Conservation (phyloP, 2,797 vertebrate genomes). For the Smutsia temminckii region DNA sequence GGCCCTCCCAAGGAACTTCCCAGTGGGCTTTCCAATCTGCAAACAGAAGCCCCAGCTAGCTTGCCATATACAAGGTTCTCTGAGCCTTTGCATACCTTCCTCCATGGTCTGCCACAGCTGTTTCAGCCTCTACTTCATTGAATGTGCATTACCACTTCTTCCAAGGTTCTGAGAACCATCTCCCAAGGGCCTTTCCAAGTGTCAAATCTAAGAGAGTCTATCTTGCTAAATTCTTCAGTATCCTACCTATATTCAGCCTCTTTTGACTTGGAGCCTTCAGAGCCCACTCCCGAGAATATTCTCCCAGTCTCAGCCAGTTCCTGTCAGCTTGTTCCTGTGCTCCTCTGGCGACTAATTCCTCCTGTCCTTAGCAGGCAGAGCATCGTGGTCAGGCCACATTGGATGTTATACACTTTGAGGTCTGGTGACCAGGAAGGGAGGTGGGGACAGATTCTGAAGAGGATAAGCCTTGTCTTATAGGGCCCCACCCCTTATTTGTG, state of each 20-base stretch:
- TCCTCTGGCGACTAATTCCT: neutral
- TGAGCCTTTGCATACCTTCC: neutral
- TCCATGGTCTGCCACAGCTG: neutral
- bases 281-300: neutral
- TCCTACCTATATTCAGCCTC: neutral
- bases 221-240: neutral
- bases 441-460: neutral
- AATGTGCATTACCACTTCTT: neutral
- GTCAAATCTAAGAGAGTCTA: neutral
- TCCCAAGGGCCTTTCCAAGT: neutral
- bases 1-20: neutral
- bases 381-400: neutral
- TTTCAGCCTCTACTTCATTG: neutral
- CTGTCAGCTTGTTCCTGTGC: neutral
- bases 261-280: neutral
- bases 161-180: neutral
- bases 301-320: neutral
- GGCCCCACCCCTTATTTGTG: neutral
- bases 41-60: too few species aligned
- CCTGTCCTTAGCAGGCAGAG: neutral
- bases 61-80: neutral
- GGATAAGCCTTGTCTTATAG: too few species aligned
- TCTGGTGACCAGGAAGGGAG: neutral
- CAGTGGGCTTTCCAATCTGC: neutral
- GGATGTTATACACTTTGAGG: neutral